phyloP scores from a whole-genome alignment of 2,888 invertebrate species.

The Sarcophaga variegata region DNA sequence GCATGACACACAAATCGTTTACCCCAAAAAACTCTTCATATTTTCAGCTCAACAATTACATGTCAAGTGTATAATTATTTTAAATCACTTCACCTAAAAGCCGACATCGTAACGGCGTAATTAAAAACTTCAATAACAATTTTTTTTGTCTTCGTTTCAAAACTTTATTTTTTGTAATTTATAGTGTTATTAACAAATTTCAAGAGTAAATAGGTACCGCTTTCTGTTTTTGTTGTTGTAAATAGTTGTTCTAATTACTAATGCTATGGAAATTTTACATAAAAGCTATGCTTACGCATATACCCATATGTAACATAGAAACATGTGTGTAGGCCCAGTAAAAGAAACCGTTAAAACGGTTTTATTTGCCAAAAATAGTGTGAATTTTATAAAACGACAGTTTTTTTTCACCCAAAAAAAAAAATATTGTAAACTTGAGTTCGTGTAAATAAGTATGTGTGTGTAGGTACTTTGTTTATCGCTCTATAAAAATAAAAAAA shows the following conservation, averaged over 20 bases:
- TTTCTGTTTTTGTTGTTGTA: background rate
- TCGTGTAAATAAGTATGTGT: background rate
- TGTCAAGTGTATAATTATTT: slow-evolving; percentile 11
- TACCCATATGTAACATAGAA: no score
- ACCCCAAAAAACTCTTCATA: background rate
- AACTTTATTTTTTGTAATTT: slow-evolving; percentile 7
- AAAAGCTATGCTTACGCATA: background rate
- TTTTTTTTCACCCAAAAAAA: no score
- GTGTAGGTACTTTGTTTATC: slow-evolving; percentile 25
- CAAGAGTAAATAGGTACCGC: slow-evolving; percentile 5
- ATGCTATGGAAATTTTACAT: background rate
- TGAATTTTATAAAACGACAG: slow-evolving; percentile 6
- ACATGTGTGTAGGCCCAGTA: background rate
- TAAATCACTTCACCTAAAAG: background rate
- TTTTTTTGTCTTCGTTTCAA: background rate
- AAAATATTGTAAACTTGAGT: background rate
- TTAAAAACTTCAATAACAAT: slow-evolving; percentile 26
- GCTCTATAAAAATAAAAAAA: slow-evolving; percentile 36
- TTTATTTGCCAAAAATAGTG: slow-evolving; percentile 49
- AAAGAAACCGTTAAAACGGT: slow-evolving; percentile 12
- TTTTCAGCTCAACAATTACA: background rate
- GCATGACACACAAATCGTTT: background rate
- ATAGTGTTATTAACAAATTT: slow-evolving; percentile 23
- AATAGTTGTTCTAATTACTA: slow-evolving; percentile 30
- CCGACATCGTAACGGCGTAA: background rate